These are phyloP conservation scores for Macrobrachium rosenbergii DNA, from an alignment of 1,140 invertebrate species.

Conservation along the genomic window DNA sequence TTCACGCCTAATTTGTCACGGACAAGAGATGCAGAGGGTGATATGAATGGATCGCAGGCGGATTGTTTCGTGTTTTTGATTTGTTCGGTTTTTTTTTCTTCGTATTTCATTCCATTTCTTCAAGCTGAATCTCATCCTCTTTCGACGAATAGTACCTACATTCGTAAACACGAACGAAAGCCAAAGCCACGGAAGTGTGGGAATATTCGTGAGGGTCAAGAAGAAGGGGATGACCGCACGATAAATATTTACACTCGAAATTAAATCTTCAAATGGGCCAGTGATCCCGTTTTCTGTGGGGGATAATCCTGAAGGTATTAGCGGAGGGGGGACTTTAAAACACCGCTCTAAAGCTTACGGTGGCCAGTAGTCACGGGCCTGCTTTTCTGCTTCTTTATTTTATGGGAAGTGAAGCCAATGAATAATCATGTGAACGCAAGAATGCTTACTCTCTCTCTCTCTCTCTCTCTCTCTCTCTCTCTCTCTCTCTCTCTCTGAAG, in stretches of 20 bases:
- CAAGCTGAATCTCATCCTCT: neutral
- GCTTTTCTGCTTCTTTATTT: too few species aligned
- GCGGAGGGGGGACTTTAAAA: too few species aligned
- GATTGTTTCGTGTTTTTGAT: neutral
- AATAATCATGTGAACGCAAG: too few species aligned
- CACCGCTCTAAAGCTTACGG: too few species aligned
- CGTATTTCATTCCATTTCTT: neutral
- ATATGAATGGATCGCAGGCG: neutral
- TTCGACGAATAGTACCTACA: neutral
- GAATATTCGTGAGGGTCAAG: slow-evolving; percentile 30
- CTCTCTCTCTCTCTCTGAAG: too few species aligned
- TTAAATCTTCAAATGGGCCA: slow-evolving; percentile 55
- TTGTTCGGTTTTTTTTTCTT: neutral
- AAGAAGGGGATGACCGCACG: slow-evolving; percentile 28
- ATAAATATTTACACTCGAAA: slow-evolving; percentile 61
- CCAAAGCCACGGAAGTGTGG: neutral
- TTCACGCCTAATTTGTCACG: slow-evolving; percentile 45
- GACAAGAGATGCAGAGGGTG: slow-evolving; percentile 39
- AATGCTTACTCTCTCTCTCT: too few species aligned
- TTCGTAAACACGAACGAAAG: neutral
- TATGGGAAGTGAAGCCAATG: too few species aligned
- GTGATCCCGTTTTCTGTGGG: slow-evolving; percentile 50
- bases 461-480: too few species aligned
- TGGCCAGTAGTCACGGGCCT: too few species aligned
- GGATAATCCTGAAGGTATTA: neutral